Evolutionary conservation across 2,888 invertebrate species (phyloP).

Genomic region (Cyclophora albipunctata): DNA sequence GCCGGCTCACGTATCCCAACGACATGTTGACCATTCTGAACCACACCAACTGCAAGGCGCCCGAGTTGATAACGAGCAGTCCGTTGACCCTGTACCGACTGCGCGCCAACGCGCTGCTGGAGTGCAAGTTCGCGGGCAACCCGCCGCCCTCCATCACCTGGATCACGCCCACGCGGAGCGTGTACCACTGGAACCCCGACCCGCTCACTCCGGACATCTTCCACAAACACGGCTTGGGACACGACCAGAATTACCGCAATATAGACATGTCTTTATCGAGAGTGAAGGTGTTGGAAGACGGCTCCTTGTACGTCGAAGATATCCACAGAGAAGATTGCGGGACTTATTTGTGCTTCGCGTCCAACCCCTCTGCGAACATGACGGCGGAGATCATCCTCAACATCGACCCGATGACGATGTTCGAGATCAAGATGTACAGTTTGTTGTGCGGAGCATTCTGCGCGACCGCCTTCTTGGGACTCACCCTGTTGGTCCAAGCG

Average conservation of each 20-base stretch:
- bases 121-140: conserved; percentile 85
- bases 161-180: conserved; percentile 84
- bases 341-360: conserved; percentile 88
- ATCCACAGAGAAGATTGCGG: conserved; percentile 88
- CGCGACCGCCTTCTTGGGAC: conserved; percentile 84
- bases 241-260: conserved; percentile 68
- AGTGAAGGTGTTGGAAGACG: conserved; percentile 82
- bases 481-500: conserved; percentile 87
- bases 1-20: conserved; percentile 78
- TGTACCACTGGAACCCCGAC: conserved; percentile 87
- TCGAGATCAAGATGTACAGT: conserved; percentile 88
- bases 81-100: conserved; percentile 79
- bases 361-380: conserved; percentile 87
- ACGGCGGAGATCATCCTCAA: conserved; percentile 84
- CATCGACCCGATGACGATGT: conserved; percentile 90
- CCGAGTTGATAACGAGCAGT: conserved; percentile 75
- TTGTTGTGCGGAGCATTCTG: conserved; percentile 87
- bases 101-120: conserved; percentile 80
- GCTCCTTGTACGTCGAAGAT: conserved; percentile 82
- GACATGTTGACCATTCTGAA: conserved; percentile 82
- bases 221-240: conserved; percentile 78
- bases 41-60: conserved; percentile 81
- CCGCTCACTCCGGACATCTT: conserved; percentile 79
- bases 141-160: conserved; percentile 89
- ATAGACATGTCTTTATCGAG: conserved; percentile 70